Base-by-base conservation (phyloP, 2,113 vertebrate genomes). In the Cyprinus carpio region DNA sequence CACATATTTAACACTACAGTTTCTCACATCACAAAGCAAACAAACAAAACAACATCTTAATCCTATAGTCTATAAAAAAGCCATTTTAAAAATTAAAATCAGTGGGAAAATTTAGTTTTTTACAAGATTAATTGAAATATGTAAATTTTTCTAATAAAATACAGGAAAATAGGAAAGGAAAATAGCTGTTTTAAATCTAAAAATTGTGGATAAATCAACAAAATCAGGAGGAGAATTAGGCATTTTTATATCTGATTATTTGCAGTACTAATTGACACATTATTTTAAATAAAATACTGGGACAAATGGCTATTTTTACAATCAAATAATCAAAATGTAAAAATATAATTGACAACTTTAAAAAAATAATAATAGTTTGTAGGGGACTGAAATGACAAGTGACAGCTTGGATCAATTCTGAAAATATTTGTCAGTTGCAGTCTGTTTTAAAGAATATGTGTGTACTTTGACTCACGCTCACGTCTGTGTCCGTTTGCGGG, bases 361-460 rank as follows among this genome's bases (percentile, higher is more conserved):
- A n/a, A n/a, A n/a, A n/a, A n/a, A n/a, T n/a, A n/a, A n/a, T n/a
- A n/a, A n/a, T n/a, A n/a, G n/a, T n/a, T n/a, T 60, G 7, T 23
- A 3, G n/a, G 6, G 6, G 6, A 18, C 29, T 71, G 18, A 23
- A 37, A 37, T 4, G 9, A 4, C 31, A 71, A 40, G 20, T 40
- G 34, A 71, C 18, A n/a, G 34, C 69, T n/a, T 72, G 34, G 69
- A n/a, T 71, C 3, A 8, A 18, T 16, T 79, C n/a, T 62, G 6
- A 5, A 37, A 62, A 25, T 62, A 27, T 29, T 78, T 54, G 4
- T 40, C 23, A 43, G 10, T 56, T 60, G 4, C 71, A 43, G 37
- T 31, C 23, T 69, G 46, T 51, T 88, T 90, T 69, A 83, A 87
- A 40, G 62, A 49, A 75, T 71, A 60, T 20, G 4, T 64, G 69